These are phyloP conservation scores for Enteromius fasciolatus DNA, from an alignment of 2,797 vertebrate species.

Conservation along the genomic window DNA sequence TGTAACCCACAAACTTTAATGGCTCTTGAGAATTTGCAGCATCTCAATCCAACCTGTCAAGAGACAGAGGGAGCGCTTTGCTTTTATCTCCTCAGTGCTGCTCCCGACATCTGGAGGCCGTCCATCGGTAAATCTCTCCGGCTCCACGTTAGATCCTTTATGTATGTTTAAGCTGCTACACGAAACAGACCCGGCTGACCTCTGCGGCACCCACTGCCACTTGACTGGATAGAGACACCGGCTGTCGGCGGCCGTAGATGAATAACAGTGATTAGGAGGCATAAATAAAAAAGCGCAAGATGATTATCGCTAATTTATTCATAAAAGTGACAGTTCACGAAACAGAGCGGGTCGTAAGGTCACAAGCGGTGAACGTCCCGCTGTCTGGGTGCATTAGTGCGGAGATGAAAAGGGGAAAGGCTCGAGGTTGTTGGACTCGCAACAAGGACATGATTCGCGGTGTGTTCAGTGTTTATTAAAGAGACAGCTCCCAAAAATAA, in stretches of 20 bases:
- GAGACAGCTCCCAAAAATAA: not conserved
- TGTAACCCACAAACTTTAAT: conserved; percentile 68
- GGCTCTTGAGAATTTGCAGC: conserved; percentile 74
- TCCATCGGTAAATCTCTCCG: conserved; percentile 77
- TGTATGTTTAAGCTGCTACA: conserved; percentile 78
- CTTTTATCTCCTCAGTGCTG: conserved; percentile 76
- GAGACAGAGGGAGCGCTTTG: conserved; percentile 51
- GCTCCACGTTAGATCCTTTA: conserved; percentile 69
- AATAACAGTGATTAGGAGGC: conserved; percentile 75
- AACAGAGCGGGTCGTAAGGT: conserved; percentile 72
- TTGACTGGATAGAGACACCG: conserved; percentile 68
- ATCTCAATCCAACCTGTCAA: conserved; percentile 80
- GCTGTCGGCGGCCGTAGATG: conserved; percentile 65
- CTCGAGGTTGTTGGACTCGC: conserved; percentile 23
- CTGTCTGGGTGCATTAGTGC: conserved; percentile 75
- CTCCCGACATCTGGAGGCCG: conserved; percentile 80
- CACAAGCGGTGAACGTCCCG: conserved; percentile 60
- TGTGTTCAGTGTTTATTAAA: conserved; percentile 14
- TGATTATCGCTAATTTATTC: conserved; percentile 81
- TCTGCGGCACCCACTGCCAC: conserved; percentile 73
- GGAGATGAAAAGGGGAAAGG: conserved; percentile 62
- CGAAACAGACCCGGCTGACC: conserved; percentile 78
- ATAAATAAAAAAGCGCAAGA: conserved; percentile 72
- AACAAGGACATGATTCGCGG: conserved; percentile 8
- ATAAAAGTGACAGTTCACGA: conserved; percentile 76